Evolutionary conservation across 2,113 vertebrate genomes (phyloP), one percentile per base, ranked within the genome.

Genomic region (Candoia aspera): DNA sequence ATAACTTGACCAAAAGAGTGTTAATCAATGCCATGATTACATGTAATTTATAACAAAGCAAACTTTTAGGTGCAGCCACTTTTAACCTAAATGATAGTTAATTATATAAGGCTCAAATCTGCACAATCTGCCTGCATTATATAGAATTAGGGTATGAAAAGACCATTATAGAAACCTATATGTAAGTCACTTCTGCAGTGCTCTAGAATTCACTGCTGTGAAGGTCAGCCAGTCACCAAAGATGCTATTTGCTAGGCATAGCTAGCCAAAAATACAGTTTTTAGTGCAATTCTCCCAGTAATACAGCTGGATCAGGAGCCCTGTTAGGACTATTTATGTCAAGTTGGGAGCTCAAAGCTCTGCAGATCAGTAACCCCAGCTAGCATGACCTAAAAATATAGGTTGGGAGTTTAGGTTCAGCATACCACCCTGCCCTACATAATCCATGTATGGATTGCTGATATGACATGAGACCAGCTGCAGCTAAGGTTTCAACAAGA

Each of bases 21-120:
- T 85, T 93, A 93, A 33, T 88, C 93, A 91, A 85, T 93, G 88
- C 68, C 91, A 85, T 92, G 12, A 87, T 92, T 79, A 91, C 89
- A 26, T 12, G 29, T 94, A 23, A 92, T 92, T 92, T 94, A 87
- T 92, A 93, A 93, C 1, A 1, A n/a, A 46, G 93, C 87, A 73
- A 90, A 58, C 23, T 91, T 94, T 73, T 26, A 91, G 24, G 73
- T 91, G 90, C 55, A 87, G 29, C 33, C 60, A 46, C 42, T 93
- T 94, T 93, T 91, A 29, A 64, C 90, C 29, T 24, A 84, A 84
- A 84, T 1, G 33, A 8, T 68, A 64, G 59, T 91, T 46, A 33
- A 26, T 60, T 90, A 2, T 33, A 57, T 88, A 93, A 21, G 4
- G 1, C n/a, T 23, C 15, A 12, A 12, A 86, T 2, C 21, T 17